Evolutionary conservation across 2,797 vertebrate species (phyloP).

Genomic region (Molossus molossus): DNA sequence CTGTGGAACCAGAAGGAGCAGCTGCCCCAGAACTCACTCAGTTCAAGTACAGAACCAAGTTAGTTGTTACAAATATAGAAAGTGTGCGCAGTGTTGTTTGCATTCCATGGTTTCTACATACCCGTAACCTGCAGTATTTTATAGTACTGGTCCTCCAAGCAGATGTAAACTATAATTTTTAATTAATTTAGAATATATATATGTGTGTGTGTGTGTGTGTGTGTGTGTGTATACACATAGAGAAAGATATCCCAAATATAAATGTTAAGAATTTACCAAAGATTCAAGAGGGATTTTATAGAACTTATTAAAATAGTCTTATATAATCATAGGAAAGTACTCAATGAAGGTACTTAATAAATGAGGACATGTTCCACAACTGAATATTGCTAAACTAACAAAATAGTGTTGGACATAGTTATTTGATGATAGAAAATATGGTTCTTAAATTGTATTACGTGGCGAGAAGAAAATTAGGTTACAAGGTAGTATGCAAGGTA

Average conservation of each 20-base stretch:
- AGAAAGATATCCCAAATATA: not conserved
- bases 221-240: no score
- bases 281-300: not conserved
- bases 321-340: not conserved
- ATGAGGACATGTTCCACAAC: not conserved
- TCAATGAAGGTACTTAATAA: not conserved
- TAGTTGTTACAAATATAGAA: not conserved
- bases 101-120: not conserved
- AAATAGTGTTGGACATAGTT: not conserved
- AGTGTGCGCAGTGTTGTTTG: not conserved
- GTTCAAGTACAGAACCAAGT: not conserved
- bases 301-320: not conserved
- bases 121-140: not conserved
- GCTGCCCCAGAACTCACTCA: not conserved
- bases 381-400: not conserved
- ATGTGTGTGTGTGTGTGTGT: no score
- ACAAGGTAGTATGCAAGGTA: not conserved
- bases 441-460: not conserved
- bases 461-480: not conserved
- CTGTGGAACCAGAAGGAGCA: not conserved
- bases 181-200: not conserved
- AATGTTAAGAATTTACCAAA: slow-evolving; percentile 7
- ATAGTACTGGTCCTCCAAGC: not conserved
- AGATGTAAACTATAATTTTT: not conserved
- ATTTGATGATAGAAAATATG: not conserved